These are phyloP conservation scores for Amblyopsis hoosieri DNA, from an alignment of 2,797 vertebrate species.

Conservation along the genomic window DNA sequence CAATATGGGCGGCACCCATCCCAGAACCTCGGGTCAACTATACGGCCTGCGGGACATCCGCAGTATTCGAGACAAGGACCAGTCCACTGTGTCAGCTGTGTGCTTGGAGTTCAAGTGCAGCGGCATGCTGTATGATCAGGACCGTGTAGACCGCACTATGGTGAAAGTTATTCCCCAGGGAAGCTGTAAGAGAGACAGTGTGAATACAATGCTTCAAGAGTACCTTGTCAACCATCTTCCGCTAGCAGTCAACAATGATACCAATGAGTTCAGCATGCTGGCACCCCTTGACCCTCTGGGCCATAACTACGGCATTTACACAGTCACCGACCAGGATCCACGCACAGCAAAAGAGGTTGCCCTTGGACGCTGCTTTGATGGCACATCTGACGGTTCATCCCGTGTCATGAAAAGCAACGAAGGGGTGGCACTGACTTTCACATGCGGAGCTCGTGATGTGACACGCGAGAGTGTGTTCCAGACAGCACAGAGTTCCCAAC, in stretches of 20 bases:
- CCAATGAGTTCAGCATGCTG: constrained; percentile 96
- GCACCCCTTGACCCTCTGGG: constrained; percentile 95
- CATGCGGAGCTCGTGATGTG: constrained; percentile 83
- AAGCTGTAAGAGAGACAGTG: constrained; percentile 87
- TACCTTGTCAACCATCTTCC: constrained; percentile 97
- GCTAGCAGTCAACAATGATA: constrained; percentile 94
- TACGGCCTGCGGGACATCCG: constrained; percentile 93
- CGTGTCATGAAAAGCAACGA: constrained; percentile 92
- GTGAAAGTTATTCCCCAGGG: constrained; percentile 94
- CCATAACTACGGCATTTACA: constrained; percentile 98
- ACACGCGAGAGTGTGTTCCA: constrained; percentile 87
- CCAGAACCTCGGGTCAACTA: constrained; percentile 87
- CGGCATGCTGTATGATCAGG: constrained; percentile 95
- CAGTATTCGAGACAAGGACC: constrained; percentile 86
- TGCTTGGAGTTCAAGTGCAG: constrained; percentile 98
- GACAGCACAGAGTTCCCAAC: constrained; percentile 75
- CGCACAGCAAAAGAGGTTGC: constrained; percentile 95
- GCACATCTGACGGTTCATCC: constrained; percentile 91
- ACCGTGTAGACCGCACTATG: constrained; percentile 92
- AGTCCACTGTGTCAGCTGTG: constrained; percentile 82
- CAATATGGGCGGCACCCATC: constrained; percentile 97
- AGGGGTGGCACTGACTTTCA: constrained; percentile 90
- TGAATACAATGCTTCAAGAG: constrained; percentile 94
- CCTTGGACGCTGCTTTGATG: constrained; percentile 95
- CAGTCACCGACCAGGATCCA: constrained; percentile 95